These are phyloP conservation scores for Amphiura filiformis DNA, from an alignment of 35 echinoderm and acorn worm species.

Conservation along the genomic window DNA sequence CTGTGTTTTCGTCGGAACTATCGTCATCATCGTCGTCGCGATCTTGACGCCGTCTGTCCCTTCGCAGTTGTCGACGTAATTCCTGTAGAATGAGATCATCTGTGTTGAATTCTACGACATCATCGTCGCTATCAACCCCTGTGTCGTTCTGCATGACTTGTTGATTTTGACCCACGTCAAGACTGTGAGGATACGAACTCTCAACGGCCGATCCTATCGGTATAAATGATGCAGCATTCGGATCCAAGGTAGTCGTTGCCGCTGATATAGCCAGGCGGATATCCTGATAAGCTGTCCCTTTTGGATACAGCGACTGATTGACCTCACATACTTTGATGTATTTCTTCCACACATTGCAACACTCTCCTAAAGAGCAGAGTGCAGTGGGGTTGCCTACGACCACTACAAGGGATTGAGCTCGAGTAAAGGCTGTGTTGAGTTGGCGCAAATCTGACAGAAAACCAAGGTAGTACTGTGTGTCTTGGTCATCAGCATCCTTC, in stretches of 20 bases:
- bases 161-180: no score
- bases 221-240: conserved; percentile 41
- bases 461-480: conserved; percentile 27
- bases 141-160: neutral
- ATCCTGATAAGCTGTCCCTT: conserved; percentile 7
- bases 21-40: conserved; percentile 9
- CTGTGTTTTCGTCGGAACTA: neutral
- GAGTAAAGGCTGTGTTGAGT: conserved; percentile 85
- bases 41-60: conserved; percentile 12
- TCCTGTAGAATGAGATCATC: conserved; percentile 53
- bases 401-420: conserved; percentile 67
- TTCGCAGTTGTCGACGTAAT: conserved; percentile 31
- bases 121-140: conserved; percentile 27
- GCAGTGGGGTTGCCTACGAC: conserved; percentile 82
- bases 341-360: conserved; percentile 59
- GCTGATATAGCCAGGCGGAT: conserved; percentile 51
- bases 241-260: conserved; percentile 45
- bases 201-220: neutral
- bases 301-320: conserved; percentile 38
- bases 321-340: conserved; percentile 65
- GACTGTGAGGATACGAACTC: no score
- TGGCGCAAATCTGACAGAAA: conserved; percentile 75
- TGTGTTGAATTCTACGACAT: neutral
- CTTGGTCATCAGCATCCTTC: conserved; percentile 3
- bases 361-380: conserved; percentile 62